Percentiles rank a stretch among this genome's conserved stretches.
Evolutionary conservation across 2,797 vertebrate species (phyloP).

Genomic region (Lepus oiostolus): DNA sequence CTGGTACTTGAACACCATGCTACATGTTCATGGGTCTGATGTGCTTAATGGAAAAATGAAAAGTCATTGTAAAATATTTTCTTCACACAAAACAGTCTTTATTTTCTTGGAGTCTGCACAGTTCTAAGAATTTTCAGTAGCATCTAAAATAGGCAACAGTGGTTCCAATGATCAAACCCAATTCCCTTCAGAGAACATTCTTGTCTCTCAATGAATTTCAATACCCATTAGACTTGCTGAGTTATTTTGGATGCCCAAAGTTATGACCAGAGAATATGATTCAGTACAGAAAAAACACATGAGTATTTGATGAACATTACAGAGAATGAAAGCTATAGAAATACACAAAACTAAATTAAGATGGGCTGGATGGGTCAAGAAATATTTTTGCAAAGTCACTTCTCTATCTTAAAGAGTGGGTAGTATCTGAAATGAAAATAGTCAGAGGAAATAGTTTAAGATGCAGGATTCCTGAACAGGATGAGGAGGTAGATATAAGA

Average conservation of each 20-base stretch:
- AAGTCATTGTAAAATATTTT: not conserved
- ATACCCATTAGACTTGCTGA: not conserved
- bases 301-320: not conserved
- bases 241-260: not conserved
- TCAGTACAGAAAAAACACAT: not conserved
- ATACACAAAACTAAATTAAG: not conserved
- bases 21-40: not conserved
- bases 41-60: not conserved
- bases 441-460: not conserved
- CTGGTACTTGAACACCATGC: not conserved
- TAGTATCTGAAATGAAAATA: not conserved
- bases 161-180: not conserved
- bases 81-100: not conserved
- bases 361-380: not conserved
- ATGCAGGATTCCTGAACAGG: not conserved
- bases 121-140: not conserved
- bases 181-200: not conserved
- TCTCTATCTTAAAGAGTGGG: not conserved
- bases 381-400: not conserved
- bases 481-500: not conserved
- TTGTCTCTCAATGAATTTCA: not conserved
- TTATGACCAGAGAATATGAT: not conserved
- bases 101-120: not conserved
- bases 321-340: constrained; percentile 23
- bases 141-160: not conserved